Evolutionary conservation across 2,797 vertebrate genomes (phyloP).

Genomic region (Pteronotus mesoamericanus): DNA sequence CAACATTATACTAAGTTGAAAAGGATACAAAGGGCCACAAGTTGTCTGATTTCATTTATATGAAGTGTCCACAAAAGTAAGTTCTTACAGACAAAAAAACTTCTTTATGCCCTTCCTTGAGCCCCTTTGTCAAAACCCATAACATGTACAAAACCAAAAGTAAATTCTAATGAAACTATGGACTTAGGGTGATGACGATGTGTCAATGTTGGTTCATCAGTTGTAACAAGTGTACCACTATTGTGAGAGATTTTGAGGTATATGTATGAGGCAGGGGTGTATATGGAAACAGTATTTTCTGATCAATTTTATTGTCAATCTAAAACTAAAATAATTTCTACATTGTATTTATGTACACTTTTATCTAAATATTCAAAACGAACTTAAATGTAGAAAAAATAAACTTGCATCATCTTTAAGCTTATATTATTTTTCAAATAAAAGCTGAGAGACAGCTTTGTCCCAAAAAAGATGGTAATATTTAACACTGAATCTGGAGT

Average conservation of each 20-base stretch:
- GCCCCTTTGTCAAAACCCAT: background rate
- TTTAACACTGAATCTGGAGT: background rate
- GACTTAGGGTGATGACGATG: background rate
- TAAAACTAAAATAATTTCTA: background rate
- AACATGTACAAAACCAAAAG: background rate
- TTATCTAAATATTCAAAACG: background rate
- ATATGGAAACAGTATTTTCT: background rate
- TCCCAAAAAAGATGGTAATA: background rate
- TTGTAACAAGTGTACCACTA: background rate
- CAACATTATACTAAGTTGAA: background rate
- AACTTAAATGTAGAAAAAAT: background rate
- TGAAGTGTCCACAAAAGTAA: background rate
- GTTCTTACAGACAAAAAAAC: background rate
- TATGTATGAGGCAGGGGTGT: background rate
- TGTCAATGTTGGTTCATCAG: background rate
- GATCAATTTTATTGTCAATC: background rate
- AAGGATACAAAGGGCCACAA: background rate
- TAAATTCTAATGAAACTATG: background rate
- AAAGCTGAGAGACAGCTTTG: background rate
- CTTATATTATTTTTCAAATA: background rate
- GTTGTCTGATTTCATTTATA: background rate
- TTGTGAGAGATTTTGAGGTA: background rate
- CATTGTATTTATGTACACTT: background rate
- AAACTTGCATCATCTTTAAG: background rate
- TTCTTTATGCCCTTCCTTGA: background rate